Evolutionary conservation across 2,888 invertebrate genomes (phyloP).

Genomic region (Mesopsocus fuscifrons): DNA sequence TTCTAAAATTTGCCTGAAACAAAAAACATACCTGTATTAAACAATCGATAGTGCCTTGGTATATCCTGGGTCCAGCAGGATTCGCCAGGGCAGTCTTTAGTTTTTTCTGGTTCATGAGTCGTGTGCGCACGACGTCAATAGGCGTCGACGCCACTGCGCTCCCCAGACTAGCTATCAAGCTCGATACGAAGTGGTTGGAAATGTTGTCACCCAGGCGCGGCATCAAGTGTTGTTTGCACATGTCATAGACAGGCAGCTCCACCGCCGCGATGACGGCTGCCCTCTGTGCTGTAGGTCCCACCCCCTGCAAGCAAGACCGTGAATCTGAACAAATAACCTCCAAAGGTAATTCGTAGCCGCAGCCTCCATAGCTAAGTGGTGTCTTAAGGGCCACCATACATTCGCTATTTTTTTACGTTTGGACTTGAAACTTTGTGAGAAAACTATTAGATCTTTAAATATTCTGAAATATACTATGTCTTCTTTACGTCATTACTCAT

Average conservation of each 20-base stretch:
- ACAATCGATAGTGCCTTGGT: conserved; percentile 69
- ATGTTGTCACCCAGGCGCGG: conserved; percentile 56
- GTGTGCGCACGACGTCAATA: conserved; percentile 83
- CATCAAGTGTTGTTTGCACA: conserved; percentile 57
- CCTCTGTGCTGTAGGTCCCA: conserved; percentile 79
- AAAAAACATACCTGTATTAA: conserved; percentile 48
- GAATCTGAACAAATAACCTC: conserved; percentile 11
- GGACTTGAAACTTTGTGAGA: too few relatives aligned
- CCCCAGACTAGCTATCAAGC: conserved; percentile 77
- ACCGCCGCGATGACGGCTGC: conserved; percentile 87
- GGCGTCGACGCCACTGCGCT: conserved; percentile 89
- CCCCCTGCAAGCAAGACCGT: conserved; percentile 40
- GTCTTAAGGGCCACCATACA: too few relatives aligned
- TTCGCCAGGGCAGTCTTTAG: conserved; percentile 28
- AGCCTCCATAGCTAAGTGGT: too few relatives aligned
- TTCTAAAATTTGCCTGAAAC: too few relatives aligned
- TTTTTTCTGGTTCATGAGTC: conserved; percentile 80
- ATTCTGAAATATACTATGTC: too few relatives aligned
- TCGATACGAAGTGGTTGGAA: conserved; percentile 73
- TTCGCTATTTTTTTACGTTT: too few relatives aligned
- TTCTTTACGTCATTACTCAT: too few relatives aligned
- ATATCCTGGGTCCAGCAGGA: conserved; percentile 34
- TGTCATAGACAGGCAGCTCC: conserved; percentile 85
- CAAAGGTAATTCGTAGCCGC: too few relatives aligned
- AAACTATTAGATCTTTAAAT: too few relatives aligned